A percentile compares a stretch with the other conserved stretches of the same genome.
Conservation (phyloP, 2,113 vertebrate species). For the Erinaceus europaeus region DNA sequence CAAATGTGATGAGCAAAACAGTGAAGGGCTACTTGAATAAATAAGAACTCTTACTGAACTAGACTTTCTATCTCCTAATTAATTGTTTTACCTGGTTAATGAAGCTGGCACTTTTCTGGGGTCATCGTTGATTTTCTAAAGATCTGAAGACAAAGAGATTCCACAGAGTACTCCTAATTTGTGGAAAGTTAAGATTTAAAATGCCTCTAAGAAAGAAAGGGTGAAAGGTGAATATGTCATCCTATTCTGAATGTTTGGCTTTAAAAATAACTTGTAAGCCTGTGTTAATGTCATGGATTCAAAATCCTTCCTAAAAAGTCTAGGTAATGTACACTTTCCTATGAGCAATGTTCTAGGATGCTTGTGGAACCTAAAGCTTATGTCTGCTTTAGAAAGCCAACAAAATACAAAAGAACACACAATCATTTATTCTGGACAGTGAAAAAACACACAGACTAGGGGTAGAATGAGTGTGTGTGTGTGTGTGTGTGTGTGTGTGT, state of each 20-base stretch:
- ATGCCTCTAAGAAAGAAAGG: neutral
- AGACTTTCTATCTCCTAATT: neutral
- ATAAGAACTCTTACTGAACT: neutral
- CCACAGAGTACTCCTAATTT: neutral
- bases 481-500: neutral
- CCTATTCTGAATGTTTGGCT: neutral
- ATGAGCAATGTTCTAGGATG: neutral
- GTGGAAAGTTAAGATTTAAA: neutral
- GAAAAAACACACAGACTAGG: no score
- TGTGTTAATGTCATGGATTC: neutral
- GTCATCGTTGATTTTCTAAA: neutral
- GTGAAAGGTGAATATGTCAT: rapidly evolving
- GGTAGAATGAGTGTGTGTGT: no score
- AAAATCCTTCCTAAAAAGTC: neutral
- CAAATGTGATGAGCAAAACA: neutral
- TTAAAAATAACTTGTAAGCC: neutral
- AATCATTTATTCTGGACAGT: neutral
- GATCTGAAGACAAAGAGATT: neutral
- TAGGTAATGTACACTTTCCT: neutral
- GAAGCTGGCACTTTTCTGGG: neutral
- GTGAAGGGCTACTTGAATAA: neutral
- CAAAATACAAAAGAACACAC: neutral
- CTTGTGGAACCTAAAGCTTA: neutral
- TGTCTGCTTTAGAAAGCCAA: neutral
- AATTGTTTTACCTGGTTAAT: neutral